These are phyloP conservation scores for Drosophila guanche DNA, from an alignment of 1,140 invertebrate genomes.

Conservation along the genomic window DNA sequence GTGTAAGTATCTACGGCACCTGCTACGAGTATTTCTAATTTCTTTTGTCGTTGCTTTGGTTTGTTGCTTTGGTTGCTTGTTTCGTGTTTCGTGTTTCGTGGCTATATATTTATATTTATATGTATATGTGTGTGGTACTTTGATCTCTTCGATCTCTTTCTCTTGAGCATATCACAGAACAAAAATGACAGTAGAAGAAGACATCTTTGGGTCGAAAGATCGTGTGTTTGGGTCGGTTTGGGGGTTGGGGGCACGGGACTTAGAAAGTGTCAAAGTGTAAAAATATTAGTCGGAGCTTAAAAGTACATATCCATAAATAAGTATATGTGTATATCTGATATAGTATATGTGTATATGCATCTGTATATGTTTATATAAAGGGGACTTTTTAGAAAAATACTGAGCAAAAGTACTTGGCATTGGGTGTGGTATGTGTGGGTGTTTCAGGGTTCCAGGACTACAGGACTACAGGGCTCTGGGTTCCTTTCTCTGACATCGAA, in stretches of 20 bases:
- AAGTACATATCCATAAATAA: slow-evolving; percentile 50
- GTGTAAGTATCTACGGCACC: too few relatives aligned
- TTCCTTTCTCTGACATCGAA: slow-evolving; percentile 10
- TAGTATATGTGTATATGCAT: slow-evolving; percentile 41
- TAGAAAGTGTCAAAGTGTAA: slow-evolving; percentile 70
- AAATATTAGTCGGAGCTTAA: slow-evolving; percentile 64
- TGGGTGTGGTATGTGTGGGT: neutral
- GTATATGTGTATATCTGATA: slow-evolving; percentile 55
- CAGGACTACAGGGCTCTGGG: neutral
- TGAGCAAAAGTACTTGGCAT: slow-evolving; percentile 68
- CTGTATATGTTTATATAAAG: slow-evolving; percentile 68
- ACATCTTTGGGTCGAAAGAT: slow-evolving; percentile 32
- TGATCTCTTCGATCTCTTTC: slow-evolving; percentile 49
- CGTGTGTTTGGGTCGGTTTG: slow-evolving; percentile 1
- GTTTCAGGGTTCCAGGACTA: slow-evolving; percentile 23
- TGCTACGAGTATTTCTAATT: too few relatives aligned
- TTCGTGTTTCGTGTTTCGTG: too few relatives aligned
- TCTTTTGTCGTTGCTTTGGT: too few relatives aligned
- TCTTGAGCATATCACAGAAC: slow-evolving; percentile 80
- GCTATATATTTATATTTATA: too few relatives aligned
- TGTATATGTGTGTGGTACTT: neutral
- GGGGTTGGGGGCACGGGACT: slow-evolving; percentile 44
- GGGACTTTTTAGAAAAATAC: slow-evolving; percentile 79
- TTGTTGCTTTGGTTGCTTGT: too few relatives aligned
- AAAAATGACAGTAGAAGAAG: slow-evolving; percentile 77